A percentile compares a stretch with the other conserved stretches of the same genome.
These are phyloP conservation scores for Embiotoca jacksoni DNA, from an alignment of 2,113 vertebrate genomes.

Conservation along the genomic window DNA sequence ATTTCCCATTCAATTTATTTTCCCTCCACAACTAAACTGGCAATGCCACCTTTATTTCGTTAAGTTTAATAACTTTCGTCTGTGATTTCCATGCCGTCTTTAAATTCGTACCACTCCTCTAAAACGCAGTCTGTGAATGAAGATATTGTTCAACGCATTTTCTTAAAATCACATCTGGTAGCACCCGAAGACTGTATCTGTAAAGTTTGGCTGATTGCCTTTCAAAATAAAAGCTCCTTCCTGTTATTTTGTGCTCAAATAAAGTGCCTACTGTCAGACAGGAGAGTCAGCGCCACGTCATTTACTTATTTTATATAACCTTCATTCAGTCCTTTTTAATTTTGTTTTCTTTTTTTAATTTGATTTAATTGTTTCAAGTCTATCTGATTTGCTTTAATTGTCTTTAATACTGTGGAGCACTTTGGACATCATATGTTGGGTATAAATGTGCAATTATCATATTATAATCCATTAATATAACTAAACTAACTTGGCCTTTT, in stretches of 20 bases:
- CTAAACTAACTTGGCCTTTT: no score
- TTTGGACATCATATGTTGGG: no score
- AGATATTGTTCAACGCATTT: background rate
- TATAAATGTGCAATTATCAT: no score
- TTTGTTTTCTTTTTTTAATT: no score
- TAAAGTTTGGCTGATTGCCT: slow-evolving; percentile 16
- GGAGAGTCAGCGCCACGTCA: background rate
- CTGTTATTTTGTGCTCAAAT: slow-evolving; percentile 27
- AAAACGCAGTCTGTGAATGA: slow-evolving; percentile 8
- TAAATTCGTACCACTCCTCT: no score
- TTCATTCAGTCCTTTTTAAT: no score
- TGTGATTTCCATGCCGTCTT: background rate
- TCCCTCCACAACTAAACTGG: background rate
- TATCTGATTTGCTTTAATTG: no score
- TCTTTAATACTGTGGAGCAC: no score
- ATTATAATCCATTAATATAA: no score
- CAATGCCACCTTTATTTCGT: background rate
- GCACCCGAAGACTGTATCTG: slow-evolving; percentile 28
- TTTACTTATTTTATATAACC: background rate
- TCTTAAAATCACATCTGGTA: background rate
- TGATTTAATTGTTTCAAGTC: no score
- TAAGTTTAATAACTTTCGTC: background rate
- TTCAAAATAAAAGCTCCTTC: slow-evolving; percentile 7
- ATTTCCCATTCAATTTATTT: slow-evolving; percentile 11
- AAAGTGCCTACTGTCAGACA: slow-evolving; percentile 10